A percentile compares a stretch with the other conserved stretches of the same genome.
These are phyloP conservation scores for Nycticorax nycticorax DNA, from an alignment of 2,113 vertebrate genomes.

Conservation along the genomic window DNA sequence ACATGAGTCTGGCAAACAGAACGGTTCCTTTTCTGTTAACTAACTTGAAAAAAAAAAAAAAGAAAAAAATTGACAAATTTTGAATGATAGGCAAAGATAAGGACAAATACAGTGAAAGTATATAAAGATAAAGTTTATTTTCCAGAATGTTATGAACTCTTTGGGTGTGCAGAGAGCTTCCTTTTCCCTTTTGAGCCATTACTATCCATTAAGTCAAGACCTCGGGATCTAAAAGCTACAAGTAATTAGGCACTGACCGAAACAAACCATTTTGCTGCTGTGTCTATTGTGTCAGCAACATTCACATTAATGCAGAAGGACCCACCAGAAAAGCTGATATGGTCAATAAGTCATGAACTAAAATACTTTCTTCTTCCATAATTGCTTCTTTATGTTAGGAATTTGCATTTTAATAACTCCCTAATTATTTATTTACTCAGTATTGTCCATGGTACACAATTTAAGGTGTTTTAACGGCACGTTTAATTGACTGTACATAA, in stretches of 20 bases:
- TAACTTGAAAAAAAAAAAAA: background rate
- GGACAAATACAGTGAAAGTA: background rate
- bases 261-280: background rate
- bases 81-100: background rate
- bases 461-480: constrained; percentile 29
- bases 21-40: background rate
- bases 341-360: constrained; percentile 4
- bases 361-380: background rate
- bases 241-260: background rate
- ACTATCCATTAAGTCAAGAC: background rate
- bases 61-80: rapidly evolving
- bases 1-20: background rate
- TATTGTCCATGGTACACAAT: background rate
- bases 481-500: constrained; percentile 49
- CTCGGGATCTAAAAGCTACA: background rate
- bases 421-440: constrained; percentile 60
- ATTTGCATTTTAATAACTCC: constrained; percentile 53
- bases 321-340: constrained; percentile 1
- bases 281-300: background rate
- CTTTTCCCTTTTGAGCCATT: background rate
- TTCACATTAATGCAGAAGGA: background rate
- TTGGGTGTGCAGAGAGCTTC: background rate
- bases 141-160: background rate
- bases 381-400: constrained; percentile 16
- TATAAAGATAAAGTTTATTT: background rate